phyloP scores from a whole-genome alignment of 2,888 invertebrate genomes.

The Exocentrus adspersus region DNA sequence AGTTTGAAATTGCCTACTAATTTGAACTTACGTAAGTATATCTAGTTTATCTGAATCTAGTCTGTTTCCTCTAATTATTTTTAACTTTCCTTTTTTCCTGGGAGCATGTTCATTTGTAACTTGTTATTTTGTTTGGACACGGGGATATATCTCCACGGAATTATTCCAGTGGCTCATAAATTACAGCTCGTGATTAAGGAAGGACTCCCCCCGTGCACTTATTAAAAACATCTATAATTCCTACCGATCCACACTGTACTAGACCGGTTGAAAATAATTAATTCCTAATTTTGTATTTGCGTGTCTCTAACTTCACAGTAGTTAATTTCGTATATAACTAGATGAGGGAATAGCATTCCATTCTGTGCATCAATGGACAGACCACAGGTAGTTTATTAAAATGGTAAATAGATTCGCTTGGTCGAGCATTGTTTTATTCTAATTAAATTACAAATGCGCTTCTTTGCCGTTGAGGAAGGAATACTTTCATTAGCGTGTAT shows the following conservation, averaged over 20 bases:
- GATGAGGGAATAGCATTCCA: neutral
- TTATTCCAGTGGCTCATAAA: too few relatives aligned
- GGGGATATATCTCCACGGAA: too few relatives aligned
- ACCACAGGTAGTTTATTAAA: slow-evolving; percentile 3
- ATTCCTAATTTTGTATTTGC: neutral
- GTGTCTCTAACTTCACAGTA: neutral
- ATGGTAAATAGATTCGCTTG: neutral
- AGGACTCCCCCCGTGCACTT: too few relatives aligned
- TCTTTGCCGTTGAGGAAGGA: neutral
- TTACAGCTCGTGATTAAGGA: too few relatives aligned
- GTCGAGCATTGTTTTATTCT: neutral
- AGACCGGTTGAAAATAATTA: neutral
- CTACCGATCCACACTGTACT: neutral
- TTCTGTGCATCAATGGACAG: neutral
- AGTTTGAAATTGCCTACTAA: too few relatives aligned
- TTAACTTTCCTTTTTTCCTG: too few relatives aligned
- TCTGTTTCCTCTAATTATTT: too few relatives aligned
- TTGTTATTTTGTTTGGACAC: neutral
- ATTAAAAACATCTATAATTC: too few relatives aligned
- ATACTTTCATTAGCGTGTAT: too few relatives aligned
- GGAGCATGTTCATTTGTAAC: neutral
- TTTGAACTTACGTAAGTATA: too few relatives aligned
- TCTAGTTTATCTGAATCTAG: too few relatives aligned
- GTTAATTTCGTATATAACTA: neutral
- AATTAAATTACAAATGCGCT: neutral